A percentile compares a stretch with the other conserved stretches of the same genome.
Evolutionary conservation across 2,113 vertebrate genomes (phyloP).

Genomic region (Indri indri): DNA sequence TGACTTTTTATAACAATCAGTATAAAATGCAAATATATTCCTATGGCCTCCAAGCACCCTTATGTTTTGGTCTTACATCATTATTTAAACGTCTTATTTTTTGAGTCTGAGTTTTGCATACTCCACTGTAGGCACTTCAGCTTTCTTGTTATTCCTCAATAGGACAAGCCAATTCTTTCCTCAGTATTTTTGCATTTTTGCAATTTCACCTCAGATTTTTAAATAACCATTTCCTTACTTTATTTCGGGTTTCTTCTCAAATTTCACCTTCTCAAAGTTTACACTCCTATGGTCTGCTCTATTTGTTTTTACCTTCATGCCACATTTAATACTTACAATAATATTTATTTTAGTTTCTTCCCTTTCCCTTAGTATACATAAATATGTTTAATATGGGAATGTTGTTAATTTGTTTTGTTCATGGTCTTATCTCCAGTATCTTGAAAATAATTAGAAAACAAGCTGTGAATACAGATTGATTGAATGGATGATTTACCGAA

Average conservation of each 20-base stretch:
- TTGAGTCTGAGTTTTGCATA: no score
- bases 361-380: neutral
- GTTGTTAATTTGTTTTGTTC: neutral
- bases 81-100: neutral
- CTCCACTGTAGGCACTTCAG: neutral
- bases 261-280: neutral
- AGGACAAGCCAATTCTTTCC: neutral
- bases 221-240: neutral
- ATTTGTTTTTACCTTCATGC: neutral
- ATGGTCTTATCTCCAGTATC: neutral
- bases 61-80: neutral
- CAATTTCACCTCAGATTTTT: neutral
- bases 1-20: neutral
- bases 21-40: neutral
- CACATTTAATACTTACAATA: neutral
- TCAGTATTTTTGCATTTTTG: neutral
- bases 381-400: neutral
- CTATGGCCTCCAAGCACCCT: neutral
- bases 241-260: neutral
- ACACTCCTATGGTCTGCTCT: neutral
- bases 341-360: neutral
- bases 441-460: neutral
- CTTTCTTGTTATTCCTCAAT: neutral
- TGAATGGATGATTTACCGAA: neutral
- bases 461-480: neutral